phyloP scores from a whole-genome alignment of 64 coral and sea anemone genomes.

The Pocillopora verrucosa region DNA sequence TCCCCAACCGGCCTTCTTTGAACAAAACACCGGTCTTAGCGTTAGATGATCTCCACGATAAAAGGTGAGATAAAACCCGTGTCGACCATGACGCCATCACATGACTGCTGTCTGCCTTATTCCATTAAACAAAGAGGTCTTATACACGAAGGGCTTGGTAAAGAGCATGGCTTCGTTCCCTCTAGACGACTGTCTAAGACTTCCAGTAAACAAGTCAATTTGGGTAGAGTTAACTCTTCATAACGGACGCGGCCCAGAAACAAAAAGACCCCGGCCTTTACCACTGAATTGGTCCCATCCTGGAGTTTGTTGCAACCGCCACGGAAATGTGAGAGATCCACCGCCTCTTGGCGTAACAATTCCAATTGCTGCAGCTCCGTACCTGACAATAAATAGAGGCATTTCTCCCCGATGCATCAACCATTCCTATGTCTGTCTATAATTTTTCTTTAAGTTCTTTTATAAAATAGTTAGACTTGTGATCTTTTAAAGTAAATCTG shows the following conservation, averaged over 20 bases:
- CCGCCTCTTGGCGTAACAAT: not conserved
- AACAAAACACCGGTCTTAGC: no score
- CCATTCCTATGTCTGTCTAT: no score
- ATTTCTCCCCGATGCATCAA: not conserved
- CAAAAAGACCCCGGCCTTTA: not conserved
- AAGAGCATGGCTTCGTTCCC: not conserved
- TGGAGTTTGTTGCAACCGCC: not conserved
- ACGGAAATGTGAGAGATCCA: not conserved
- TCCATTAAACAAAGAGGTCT: not conserved
- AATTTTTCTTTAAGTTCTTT: no score
- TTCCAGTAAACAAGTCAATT: not conserved
- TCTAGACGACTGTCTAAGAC: not conserved
- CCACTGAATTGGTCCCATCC: not conserved
- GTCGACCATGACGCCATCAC: not conserved
- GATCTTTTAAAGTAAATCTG: no score
- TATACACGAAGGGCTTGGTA: not conserved
- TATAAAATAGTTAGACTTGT: no score
- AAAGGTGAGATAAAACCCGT: not conserved
- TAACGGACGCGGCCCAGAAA: not conserved
- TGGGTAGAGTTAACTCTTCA: not conserved
- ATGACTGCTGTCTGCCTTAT: not conserved
- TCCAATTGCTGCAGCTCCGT: not conserved
- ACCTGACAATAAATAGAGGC: not conserved
- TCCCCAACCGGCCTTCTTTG: not conserved
- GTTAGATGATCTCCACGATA: not conserved